phyloP scores from a whole-genome alignment of 2,113 vertebrate genomes.

The Heterotilapia buettikoferi region DNA sequence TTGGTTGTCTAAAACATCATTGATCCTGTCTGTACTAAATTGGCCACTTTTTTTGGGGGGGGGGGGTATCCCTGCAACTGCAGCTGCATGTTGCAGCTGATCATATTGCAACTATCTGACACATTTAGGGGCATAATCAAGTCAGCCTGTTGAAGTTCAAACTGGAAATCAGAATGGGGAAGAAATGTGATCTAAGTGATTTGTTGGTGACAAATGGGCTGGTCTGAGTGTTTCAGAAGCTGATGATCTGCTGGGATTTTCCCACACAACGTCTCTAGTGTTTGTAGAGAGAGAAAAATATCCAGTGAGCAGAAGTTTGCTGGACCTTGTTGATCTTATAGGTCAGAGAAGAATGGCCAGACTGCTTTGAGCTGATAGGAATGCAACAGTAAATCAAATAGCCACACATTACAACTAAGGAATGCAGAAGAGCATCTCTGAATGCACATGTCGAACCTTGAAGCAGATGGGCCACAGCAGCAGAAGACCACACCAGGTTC shows the following conservation, averaged over 20 bases:
- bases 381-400: not conserved
- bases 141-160: not conserved
- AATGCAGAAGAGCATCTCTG: not conserved
- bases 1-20: not conserved
- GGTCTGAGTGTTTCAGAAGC: not conserved
- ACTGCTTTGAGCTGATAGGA: not conserved
- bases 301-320: not conserved
- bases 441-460: fast-evolving
- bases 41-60: fast-evolving
- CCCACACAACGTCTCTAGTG: fast-evolving
- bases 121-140: not conserved
- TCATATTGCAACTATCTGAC: not conserved
- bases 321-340: not conserved
- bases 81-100: not conserved
- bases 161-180: not conserved
- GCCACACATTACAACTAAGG: not conserved
- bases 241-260: not conserved
- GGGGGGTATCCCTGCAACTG: not conserved
- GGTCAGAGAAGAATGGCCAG: not conserved
- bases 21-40: not conserved
- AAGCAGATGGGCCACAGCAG: not conserved
- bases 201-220: not conserved
- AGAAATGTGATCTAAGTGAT: not conserved
- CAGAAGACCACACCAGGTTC: not conserved
- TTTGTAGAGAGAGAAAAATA: not conserved